Base-by-base conservation (phyloP, 1,140 invertebrate genomes). In the Sesamia nonagrioides region DNA sequence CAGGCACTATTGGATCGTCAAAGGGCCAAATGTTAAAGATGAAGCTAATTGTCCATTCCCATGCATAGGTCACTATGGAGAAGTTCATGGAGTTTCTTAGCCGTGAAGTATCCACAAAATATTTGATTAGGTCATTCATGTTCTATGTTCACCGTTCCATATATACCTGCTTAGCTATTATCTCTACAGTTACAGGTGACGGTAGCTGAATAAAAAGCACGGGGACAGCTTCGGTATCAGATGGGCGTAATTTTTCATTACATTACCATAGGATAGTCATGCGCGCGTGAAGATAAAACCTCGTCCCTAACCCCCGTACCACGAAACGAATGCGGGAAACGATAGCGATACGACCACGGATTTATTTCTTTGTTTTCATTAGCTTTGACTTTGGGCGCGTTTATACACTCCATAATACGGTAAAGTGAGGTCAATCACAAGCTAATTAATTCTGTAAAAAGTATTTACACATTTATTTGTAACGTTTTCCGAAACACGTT, bases 211-310 rank as follows among this genome's bases (percentile, higher is more conserved):
- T 85, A 91, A 91, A 90, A 89, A 88, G 79, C 81, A 72, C 79
- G 80, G 88, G 89, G 89, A 85, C 88, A 84, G 87, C 48, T n/a
- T 77, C 77, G 84, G 86, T 93, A 92, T 92, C 92, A 92, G 92
- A 90, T 91, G 90, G 77, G 83, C 84, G 91, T 93, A 94, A 94
- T 94, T 94, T 94, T 94, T 93, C 92, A 93, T 94, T 92, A 92
- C 91, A 94, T 94, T 94, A 93, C 86, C 89, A 89, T 87, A 85
- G 88, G 88, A 90, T 89, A 89, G 89, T 87, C 90, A 87, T 85
- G 91, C 87, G 86, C 86, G 91, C 87, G 90, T 92, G 88, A 92
- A 92, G 91, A 94, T 92, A 94, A 94, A 88, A 85, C 83, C 71
- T 76, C 58, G 73, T 74, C 78, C 82, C 79, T 71, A 27, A 48